Base-by-base conservation (phyloP, 2,797 vertebrate species). In the Rhinoraja longicauda region DNA sequence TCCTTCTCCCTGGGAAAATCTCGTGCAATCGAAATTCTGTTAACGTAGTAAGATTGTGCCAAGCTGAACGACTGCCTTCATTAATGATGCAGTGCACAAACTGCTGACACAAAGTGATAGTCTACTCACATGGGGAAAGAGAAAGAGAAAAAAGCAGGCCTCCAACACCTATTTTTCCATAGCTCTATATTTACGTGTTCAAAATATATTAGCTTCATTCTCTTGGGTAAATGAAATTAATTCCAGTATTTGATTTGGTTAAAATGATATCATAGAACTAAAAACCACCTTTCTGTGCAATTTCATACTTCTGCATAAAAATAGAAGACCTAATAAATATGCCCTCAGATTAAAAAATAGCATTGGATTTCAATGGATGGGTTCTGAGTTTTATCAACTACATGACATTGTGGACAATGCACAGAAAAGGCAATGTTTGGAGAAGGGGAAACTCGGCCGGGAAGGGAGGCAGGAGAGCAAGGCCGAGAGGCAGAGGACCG, bases 81-180 rank as follows among this genome's bases (percentile, higher is more conserved):
- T 98, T 98, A 97, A 96, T 96, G 96, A 98, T 97, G 97, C 97
- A 97, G 96, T 97, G 97, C 96, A 97, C 96, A 97, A 98, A 98
- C 96, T 97, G 97, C 97, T 98, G 97, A 98, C 97, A 97, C 96
- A 95, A 96, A 97, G 97, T 96, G 95, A 96, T 95, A 94, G 94
- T 93, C 93, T 95, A 95, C 95, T 94, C 93, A 93, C 94, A 94
- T 93, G 77, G 93, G 93, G 62, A 15, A 53, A 2, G 94, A 95
- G 94, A 93, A 21, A 72, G 93, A 70, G n/a, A 57, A 0, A 94
- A 93, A 36, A 93, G 82, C 90, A 93, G 90, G 95, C 94, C 78
- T 72, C 95, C 94, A 94, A 94, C 95, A 96, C 96, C 96, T 95
- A 94, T 29, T 24, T 57, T 53, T 79, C 36, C 0, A 59, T 29